phyloP scores from a whole-genome alignment of 2,888 invertebrate genomes.

The Aphidoletes aphidimyza region DNA sequence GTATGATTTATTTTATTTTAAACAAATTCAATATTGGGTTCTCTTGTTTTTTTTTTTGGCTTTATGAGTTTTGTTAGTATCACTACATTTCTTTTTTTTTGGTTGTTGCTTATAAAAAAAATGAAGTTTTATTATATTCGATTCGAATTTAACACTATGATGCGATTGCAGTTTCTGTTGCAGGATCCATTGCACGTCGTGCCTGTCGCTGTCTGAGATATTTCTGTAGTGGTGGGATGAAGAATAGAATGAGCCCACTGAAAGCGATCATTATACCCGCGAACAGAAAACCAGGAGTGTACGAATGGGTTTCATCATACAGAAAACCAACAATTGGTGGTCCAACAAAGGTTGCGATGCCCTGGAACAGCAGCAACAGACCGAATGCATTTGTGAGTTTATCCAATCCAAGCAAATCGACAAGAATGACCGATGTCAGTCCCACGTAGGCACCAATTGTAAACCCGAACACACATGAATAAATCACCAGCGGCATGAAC shows the following conservation, averaged over 20 bases:
- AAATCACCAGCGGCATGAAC: conserved; percentile 79
- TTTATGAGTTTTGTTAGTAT: background rate
- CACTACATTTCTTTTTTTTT: conserved; percentile 12
- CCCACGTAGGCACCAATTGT: conserved; percentile 96
- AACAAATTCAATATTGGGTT: no score
- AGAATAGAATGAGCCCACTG: conserved; percentile 89
- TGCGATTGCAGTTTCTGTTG: conserved; percentile 10
- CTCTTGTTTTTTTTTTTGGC: background rate
- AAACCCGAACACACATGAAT: conserved; percentile 85
- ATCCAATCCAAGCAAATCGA: conserved; percentile 92
- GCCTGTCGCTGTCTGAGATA: background rate
- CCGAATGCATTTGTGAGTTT: conserved; percentile 96
- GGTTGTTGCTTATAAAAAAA: background rate
- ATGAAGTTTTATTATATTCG: background rate
- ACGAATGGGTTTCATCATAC: conserved; percentile 80
- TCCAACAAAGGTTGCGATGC: conserved; percentile 90
- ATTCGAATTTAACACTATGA: conserved; percentile 21
- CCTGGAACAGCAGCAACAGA: conserved; percentile 90
- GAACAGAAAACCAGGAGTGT: conserved; percentile 87
- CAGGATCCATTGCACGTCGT: background rate
- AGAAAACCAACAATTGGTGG: conserved; percentile 94
- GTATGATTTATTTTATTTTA: no score
- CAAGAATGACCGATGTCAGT: conserved; percentile 94
- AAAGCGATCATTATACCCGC: conserved; percentile 87
- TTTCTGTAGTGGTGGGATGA: conserved; percentile 79